These are phyloP conservation scores for Etheostoma cragini DNA, from an alignment of 2,113 vertebrate genomes.

Conservation along the genomic window DNA sequence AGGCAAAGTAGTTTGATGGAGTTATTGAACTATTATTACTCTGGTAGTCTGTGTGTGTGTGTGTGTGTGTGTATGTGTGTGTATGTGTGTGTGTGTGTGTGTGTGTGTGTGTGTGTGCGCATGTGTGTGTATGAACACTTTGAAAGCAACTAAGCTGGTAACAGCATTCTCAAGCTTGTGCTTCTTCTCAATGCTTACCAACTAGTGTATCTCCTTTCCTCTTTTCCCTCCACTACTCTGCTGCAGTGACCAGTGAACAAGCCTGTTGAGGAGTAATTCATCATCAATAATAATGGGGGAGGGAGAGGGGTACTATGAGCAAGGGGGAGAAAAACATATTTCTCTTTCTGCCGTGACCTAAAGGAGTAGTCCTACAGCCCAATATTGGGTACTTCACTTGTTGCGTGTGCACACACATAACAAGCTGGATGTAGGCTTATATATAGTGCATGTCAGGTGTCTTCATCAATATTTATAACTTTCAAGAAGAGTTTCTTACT, in stretches of 20 bases:
- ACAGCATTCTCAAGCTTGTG: slow-evolving; percentile 30
- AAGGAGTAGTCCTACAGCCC: slow-evolving; percentile 22
- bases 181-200: slow-evolving; percentile 12
- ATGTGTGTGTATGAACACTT: slow-evolving; percentile 22
- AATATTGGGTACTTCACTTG: slow-evolving; percentile 18
- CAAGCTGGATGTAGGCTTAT: slow-evolving; percentile 15
- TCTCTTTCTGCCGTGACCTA: slow-evolving; percentile 17
- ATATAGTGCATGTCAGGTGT: slow-evolving; percentile 50
- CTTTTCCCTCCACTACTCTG: slow-evolving; percentile 15
- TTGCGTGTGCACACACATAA: neutral
- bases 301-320: slow-evolving; percentile 9
- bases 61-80: neutral
- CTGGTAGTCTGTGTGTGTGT: neutral
- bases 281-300: slow-evolving; percentile 62
- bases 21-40: slow-evolving; percentile 27
- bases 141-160: slow-evolving; percentile 36
- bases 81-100: slow-evolving; percentile 14
- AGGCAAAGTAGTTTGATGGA: slow-evolving; percentile 17
- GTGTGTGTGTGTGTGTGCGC: slow-evolving; percentile 20
- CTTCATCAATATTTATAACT: slow-evolving; percentile 58
- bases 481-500: slow-evolving; percentile 37
- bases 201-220: slow-evolving; percentile 9
- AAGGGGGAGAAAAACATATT: slow-evolving; percentile 45
- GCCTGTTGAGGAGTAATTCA: slow-evolving; percentile 49
- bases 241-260: slow-evolving; percentile 62